A percentile compares a stretch with the other conserved stretches of the same genome.
These are phyloP conservation scores for Euphonia xanthogaster DNA, from an alignment of 2,797 vertebrate genomes.

Conservation along the genomic window DNA sequence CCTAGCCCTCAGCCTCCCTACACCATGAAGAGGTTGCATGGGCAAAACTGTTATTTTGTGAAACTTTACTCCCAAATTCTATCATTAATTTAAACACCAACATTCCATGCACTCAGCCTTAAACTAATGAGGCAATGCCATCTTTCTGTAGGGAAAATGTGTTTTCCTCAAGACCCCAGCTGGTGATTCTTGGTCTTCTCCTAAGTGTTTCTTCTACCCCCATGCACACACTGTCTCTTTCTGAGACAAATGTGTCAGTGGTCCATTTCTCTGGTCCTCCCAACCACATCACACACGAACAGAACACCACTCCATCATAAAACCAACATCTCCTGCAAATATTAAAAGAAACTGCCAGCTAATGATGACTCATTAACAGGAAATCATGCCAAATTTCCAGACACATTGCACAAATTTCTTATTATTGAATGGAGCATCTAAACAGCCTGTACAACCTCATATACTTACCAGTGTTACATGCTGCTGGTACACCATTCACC, in stretches of 20 bases:
- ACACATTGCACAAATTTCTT: neutral
- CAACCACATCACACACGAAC: neutral
- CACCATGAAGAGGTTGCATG: neutral
- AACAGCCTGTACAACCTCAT: neutral
- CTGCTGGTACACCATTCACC: neutral
- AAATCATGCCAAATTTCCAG: neutral
- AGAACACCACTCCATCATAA: neutral
- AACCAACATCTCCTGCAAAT: neutral
- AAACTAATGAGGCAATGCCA: neutral
- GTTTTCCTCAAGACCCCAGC: neutral
- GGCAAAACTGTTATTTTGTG: neutral
- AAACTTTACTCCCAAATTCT: neutral
- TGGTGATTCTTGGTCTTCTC: neutral
- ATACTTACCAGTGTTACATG: neutral
- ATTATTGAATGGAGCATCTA: neutral
- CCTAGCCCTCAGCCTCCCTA: neutral
- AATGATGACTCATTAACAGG: neutral
- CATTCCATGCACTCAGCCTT: neutral
- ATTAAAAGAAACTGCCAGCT: neutral
- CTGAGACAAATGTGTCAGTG: neutral
- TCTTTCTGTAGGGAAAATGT: neutral
- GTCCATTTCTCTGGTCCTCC: neutral
- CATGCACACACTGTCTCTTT: neutral
- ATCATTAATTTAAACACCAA: neutral
- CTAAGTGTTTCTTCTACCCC: neutral